Base-by-base conservation (phyloP, 2,113 vertebrate species). In the Larimichthys polyactis region DNA sequence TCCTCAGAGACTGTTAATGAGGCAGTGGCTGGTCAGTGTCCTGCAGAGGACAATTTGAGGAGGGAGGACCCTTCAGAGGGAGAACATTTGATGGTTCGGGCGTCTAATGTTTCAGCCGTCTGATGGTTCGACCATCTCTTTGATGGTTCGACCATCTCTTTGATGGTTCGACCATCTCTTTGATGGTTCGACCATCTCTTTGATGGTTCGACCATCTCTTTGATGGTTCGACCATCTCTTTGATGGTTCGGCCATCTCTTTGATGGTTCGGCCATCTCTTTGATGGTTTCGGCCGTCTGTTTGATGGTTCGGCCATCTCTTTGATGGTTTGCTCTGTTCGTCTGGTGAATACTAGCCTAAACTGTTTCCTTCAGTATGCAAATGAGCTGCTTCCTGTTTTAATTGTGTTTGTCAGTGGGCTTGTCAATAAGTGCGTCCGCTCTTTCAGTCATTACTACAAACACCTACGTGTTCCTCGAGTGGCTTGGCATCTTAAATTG, bases 401-500 rank as follows among this genome's bases (percentile, higher is more conserved):
- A 68, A 60, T 70, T 36, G 36, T 48, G 11, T 78, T 44, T 60
- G 27, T 51, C 43, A 36, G 14, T 2, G 17, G 14, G 14, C 9
- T 29, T 8, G 8, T 32, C 36, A 51, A 14, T 54, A 49, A 63
- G 57, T 9, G 48, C 49, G 44, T 67, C 52, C 2, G 55, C 24
- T 54, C 36, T 22, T 43, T 55, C 59, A 54, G 3, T 73, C 52
- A 67, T 76, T 55, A 46, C 73, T 55, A 29, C 55, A 29, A 77
- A 85, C 57, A 24, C 27, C 44, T 17, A 15, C 32, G 27, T 36
- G 32, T 0, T 69, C 69, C 80, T 66, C 17, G 0, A 54, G 74
- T 2, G 59, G 20, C 48, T 74, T 62, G 78, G 71, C 46, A 5
- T 74, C 19, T 72, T 51, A 73, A 84, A 80, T 80, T 57, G 77